Evolutionary conservation across 1,140 invertebrate species (phyloP).

Genomic region (Eumeta japonica): DNA sequence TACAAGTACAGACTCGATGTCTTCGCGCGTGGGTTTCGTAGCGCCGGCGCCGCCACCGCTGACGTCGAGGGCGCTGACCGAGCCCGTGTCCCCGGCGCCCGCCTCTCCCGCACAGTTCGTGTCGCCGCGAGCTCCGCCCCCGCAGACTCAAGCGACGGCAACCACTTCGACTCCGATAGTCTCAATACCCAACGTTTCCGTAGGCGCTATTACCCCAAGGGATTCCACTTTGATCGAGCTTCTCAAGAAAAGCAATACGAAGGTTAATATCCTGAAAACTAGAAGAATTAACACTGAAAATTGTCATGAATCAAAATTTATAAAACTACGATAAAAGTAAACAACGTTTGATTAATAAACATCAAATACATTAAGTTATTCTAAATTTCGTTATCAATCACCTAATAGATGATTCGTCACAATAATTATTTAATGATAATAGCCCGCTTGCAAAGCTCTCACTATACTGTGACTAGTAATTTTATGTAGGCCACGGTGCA

Average conservation of each 20-base stretch:
- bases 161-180: no score
- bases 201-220: constrained; percentile 39
- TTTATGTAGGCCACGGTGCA: no score
- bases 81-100: constrained; percentile 47
- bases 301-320: no score
- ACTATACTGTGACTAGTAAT: no score
- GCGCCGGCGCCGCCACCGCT: constrained; percentile 57
- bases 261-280: no score
- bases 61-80: constrained; percentile 56
- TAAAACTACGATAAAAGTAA: not conserved
- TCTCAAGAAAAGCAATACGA: constrained; percentile 65
- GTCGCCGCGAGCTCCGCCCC: constrained; percentile 63
- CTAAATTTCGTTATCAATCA: no score
- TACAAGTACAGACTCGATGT: constrained; percentile 39
- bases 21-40: constrained; percentile 41
- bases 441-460: constrained; percentile 9
- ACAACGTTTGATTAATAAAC: not conserved
- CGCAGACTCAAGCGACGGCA: constrained; percentile 33
- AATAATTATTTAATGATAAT: no score
- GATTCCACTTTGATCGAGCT: constrained; percentile 62
- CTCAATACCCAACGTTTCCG: constrained; percentile 23
- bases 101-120: constrained; percentile 50
- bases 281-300: constrained; percentile 50
- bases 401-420: no score
- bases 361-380: not conserved